These are phyloP conservation scores for Samia ricini DNA, from an alignment of 1,140 invertebrate species.

Conservation along the genomic window DNA sequence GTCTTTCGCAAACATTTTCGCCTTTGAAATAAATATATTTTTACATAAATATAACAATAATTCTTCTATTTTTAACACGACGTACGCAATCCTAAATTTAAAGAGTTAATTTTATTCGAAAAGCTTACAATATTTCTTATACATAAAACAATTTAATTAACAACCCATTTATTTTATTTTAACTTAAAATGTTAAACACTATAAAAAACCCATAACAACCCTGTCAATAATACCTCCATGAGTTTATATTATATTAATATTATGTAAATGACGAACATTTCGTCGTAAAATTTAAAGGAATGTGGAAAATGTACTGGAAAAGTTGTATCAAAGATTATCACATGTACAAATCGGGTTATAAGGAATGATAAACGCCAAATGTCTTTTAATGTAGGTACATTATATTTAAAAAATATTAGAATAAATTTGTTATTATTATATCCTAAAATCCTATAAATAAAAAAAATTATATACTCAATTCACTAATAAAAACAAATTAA, in stretches of 20 bases:
- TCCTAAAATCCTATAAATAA: not conserved
- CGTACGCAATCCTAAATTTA: too few relatives aligned
- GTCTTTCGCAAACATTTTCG: too few relatives aligned
- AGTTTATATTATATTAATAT: not conserved
- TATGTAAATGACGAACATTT: not conserved
- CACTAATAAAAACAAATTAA: not conserved
- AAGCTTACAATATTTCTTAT: too few relatives aligned
- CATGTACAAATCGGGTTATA: not conserved
- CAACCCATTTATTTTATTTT: too few relatives aligned
- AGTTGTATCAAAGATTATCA: not conserved
- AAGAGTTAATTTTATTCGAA: too few relatives aligned
- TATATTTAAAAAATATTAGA: not conserved
- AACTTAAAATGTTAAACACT: too few relatives aligned
- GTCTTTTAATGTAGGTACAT: not conserved
- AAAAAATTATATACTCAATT: not conserved
- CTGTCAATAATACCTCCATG: too few relatives aligned
- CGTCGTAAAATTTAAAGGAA: not conserved
- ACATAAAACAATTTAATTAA: too few relatives aligned
- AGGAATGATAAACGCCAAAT: not conserved
- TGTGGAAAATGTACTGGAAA: slow-evolving; percentile 9
- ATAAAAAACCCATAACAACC: too few relatives aligned
- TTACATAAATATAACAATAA: too few relatives aligned
- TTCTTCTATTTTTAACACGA: too few relatives aligned
- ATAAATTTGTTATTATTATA: not conserved
- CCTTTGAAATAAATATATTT: too few relatives aligned